Percentiles rank a stretch among this genome's conserved stretches.
phyloP scores from a whole-genome alignment of 2,888 invertebrate species.

The Drosophila rubida region DNA sequence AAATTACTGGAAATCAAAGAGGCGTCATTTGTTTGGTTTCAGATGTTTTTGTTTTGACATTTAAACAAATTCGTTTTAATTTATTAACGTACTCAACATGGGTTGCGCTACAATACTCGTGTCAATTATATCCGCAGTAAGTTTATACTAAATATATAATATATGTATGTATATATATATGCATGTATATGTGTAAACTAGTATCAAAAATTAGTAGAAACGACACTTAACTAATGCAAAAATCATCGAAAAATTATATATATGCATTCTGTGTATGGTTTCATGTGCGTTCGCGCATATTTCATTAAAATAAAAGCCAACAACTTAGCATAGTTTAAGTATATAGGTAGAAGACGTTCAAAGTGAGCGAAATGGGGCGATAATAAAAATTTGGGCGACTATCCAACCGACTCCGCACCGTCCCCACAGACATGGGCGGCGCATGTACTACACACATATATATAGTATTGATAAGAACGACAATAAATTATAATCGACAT shows the following conservation, averaged over 20 bases:
- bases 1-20: constrained; percentile 41
- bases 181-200: constrained; percentile 73
- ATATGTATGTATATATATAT: constrained; percentile 47
- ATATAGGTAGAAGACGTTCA: constrained; percentile 66
- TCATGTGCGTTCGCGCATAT: constrained; percentile 32
- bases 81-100: constrained; percentile 77
- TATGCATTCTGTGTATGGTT: constrained; percentile 40
- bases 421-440: constrained; percentile 11
- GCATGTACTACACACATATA: constrained; percentile 8
- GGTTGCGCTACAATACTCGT: constrained; percentile 70
- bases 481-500: constrained; percentile 77
- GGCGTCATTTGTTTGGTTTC: constrained; percentile 21
- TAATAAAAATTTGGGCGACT: constrained; percentile 24
- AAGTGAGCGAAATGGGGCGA: constrained; percentile 54
- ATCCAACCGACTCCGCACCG: neutral
- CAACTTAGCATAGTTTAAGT: constrained; percentile 58
- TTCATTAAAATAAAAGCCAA: constrained; percentile 67
- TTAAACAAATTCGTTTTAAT: constrained; percentile 78
- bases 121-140: constrained; percentile 55
- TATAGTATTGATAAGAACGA: constrained; percentile 63
- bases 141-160: constrained; percentile 60
- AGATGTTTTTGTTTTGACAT: constrained; percentile 56
- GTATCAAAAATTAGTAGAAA: constrained; percentile 78
- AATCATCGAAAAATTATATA: constrained; percentile 70
- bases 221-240: constrained; percentile 72